Evolutionary conservation across 2,797 vertebrate genomes (phyloP).

Genomic region (Lophotriccus pileatus): DNA sequence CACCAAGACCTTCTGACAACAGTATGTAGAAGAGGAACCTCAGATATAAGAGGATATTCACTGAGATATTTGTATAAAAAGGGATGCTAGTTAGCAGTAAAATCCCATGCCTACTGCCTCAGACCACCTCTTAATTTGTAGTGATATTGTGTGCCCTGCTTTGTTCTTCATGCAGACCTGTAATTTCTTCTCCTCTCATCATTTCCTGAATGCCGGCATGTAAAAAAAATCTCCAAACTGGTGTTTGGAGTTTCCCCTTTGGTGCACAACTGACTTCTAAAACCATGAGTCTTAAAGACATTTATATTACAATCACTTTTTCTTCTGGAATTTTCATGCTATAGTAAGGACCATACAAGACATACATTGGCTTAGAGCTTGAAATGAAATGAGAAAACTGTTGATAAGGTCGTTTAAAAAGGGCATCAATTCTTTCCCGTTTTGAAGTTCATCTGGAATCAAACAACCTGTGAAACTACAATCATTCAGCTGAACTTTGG

Average conservation of each 20-base stretch:
- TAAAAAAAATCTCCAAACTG: background rate
- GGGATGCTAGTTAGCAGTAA: background rate
- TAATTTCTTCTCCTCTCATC: background rate
- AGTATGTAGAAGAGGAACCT: background rate
- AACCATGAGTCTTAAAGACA: background rate
- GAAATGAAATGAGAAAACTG: background rate
- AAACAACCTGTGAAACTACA: background rate
- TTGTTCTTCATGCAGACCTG: background rate
- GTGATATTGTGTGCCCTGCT: background rate
- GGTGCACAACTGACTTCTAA: background rate
- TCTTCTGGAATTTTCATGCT: background rate
- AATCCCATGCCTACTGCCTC: rapidly evolving
- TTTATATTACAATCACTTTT: background rate
- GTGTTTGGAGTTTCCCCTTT: background rate
- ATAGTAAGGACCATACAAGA: background rate
- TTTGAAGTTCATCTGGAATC: background rate
- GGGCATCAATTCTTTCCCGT: background rate
- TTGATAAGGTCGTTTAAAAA: background rate
- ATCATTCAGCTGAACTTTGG: background rate
- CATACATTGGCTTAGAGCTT: background rate
- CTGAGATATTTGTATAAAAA: background rate
- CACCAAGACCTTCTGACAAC: background rate
- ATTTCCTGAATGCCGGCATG: background rate
- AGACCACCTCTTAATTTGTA: background rate
- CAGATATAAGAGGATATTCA: background rate